Conservation (phyloP, 2,888 invertebrate genomes). For the Lucinisca nassula region DNA sequence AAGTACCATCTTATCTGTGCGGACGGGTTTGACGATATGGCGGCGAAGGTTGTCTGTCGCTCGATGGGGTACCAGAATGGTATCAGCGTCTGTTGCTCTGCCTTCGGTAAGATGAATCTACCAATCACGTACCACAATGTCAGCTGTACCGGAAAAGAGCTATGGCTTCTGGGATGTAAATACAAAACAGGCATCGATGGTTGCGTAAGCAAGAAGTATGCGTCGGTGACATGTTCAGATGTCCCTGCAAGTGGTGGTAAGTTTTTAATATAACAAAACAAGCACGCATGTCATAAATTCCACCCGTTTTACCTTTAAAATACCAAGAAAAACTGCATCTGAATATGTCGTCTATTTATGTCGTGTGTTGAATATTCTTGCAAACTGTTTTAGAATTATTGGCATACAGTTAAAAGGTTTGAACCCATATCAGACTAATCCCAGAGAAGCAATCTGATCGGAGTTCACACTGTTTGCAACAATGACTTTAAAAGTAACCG, state of each 20-base stretch:
- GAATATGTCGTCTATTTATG: too few species aligned
- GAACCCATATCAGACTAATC: too few species aligned
- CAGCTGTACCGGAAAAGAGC: conserved; percentile 74
- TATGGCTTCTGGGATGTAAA: conserved; percentile 71
- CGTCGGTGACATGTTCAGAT: conserved; percentile 80
- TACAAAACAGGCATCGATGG: conserved; percentile 64
- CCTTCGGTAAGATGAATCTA: conserved; percentile 72
- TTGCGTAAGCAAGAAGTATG: conserved; percentile 77
- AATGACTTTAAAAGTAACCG: too few species aligned
- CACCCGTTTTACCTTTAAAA: too few species aligned
- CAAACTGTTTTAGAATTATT: too few species aligned
- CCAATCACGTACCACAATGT: conserved; percentile 71
- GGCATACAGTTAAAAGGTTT: too few species aligned
- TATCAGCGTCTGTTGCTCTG: conserved; percentile 79
- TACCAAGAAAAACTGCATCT: too few species aligned
- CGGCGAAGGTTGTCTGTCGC: conserved; percentile 75
- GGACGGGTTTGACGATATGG: conserved; percentile 76
- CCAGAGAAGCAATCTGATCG: too few species aligned
- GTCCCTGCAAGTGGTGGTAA: conserved; percentile 75
- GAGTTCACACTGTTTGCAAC: too few species aligned
- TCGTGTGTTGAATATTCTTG: too few species aligned
- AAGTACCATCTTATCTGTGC: conserved; percentile 77
- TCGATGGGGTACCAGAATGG: conserved; percentile 76
- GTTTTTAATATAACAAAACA: too few species aligned
- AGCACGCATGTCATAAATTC: too few species aligned